phyloP scores from a whole-genome alignment of 1,140 invertebrate genomes.

The Arctopsyche grandis region DNA sequence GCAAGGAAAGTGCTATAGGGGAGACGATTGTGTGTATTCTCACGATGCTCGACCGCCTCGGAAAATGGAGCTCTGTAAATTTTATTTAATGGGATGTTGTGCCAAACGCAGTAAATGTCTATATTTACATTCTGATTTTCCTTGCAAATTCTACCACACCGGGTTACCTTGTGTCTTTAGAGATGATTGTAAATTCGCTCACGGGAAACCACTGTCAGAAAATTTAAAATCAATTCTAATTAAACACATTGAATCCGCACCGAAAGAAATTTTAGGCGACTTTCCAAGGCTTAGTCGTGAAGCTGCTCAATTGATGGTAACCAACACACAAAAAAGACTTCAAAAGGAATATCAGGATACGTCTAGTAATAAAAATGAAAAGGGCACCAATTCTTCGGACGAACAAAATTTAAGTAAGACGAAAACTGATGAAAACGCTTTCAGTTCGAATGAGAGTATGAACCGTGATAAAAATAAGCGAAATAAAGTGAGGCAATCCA shows the following conservation, averaged over 20 bases:
- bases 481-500: conserved; percentile 69
- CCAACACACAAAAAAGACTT: conserved; percentile 74
- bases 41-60: conserved; percentile 84
- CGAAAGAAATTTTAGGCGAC: conserved; percentile 89
- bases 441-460: conserved; percentile 44
- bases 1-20: conserved; percentile 89
- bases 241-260: conserved; percentile 89
- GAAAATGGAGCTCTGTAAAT: conserved; percentile 96
- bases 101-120: conserved; percentile 95
- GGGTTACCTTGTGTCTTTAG: conserved; percentile 86
- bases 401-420: conserved; percentile 67
- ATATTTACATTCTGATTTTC: conserved; percentile 97
- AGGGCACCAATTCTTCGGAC: conserved; percentile 67
- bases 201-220: conserved; percentile 83
- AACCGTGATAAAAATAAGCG: conserved; percentile 62
- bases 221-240: conserved; percentile 74
- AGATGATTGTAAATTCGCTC: conserved; percentile 92
- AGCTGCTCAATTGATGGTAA: conserved; percentile 77
- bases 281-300: conserved; percentile 84
- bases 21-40: conserved; percentile 80
- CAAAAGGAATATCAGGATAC: conserved; percentile 66
- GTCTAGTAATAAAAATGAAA: conserved; percentile 60
- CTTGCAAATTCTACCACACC: conserved; percentile 97
- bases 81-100: conserved; percentile 95
- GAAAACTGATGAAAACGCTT: conserved; percentile 58